Conservation (phyloP, 2,797 vertebrate species). For the Rhincodon typus region DNA sequence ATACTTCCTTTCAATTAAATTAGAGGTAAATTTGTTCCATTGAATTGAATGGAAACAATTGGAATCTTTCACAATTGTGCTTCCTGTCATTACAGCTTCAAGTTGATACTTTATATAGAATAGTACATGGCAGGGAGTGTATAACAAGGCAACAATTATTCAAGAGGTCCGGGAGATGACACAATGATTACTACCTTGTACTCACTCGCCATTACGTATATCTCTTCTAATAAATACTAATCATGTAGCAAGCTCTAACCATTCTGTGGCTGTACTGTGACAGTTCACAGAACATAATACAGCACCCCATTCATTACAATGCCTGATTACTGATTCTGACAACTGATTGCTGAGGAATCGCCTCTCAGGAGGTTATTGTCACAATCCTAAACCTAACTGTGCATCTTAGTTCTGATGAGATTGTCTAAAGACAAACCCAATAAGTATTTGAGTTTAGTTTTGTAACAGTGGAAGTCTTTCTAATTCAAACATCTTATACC, state of each 20-base stretch:
- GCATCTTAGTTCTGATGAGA: neutral
- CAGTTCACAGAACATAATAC: neutral
- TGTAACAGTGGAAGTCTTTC: neutral
- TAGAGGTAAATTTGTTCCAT: neutral
- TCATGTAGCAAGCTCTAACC: neutral
- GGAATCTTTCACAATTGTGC: neutral
- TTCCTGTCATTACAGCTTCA: neutral
- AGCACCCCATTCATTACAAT: constrained; percentile 6
- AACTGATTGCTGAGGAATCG: neutral
- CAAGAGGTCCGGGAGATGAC: constrained; percentile 19
- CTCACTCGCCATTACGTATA: constrained; percentile 27
- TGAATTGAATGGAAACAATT: constrained; percentile 13
- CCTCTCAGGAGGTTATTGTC: neutral
- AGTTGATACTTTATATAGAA: constrained; percentile 25
- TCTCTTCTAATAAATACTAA: constrained; percentile 33
- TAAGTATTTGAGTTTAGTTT: neutral
- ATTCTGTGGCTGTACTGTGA: neutral
- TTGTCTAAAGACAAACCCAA: neutral
- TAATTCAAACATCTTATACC: neutral
- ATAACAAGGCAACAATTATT: neutral
- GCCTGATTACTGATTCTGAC: neutral
- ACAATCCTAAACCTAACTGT: neutral
- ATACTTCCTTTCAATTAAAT: neutral
- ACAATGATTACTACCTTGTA: constrained; percentile 25
- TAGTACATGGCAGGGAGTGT: neutral